These are phyloP conservation scores for Sphaerodactylus townsendi DNA, from an alignment of 2,113 vertebrate species.

Conservation along the genomic window DNA sequence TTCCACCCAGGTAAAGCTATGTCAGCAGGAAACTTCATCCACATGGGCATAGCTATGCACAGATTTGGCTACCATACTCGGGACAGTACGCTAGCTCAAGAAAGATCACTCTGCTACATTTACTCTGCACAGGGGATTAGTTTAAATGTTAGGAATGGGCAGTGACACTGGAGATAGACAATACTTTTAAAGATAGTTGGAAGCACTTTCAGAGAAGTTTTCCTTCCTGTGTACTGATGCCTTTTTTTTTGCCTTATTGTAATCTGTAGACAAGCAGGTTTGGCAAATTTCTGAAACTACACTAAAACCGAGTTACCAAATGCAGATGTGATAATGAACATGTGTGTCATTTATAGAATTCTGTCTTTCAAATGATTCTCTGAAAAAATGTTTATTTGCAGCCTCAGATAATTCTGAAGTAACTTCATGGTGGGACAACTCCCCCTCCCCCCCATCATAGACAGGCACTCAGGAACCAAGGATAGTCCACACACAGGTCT, in stretches of 20 bases:
- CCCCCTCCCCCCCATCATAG: no score
- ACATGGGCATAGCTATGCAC: no score
- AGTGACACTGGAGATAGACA: background rate
- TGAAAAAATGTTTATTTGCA: background rate
- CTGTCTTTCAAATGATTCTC: background rate
- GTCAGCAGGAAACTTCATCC: background rate
- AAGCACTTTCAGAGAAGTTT: background rate
- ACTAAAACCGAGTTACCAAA: background rate
- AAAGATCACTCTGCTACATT: background rate
- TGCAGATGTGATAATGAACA: accelerated
- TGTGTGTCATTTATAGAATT: background rate
- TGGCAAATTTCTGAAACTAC: background rate
- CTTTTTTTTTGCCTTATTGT: background rate
- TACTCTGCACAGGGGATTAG: background rate
- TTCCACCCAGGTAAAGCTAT: background rate
- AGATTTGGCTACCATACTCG: background rate
- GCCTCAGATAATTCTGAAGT: background rate
- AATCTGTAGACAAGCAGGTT: background rate
- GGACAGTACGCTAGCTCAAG: background rate
- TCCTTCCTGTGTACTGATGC: background rate
- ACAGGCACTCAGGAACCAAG: no score
- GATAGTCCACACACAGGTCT: no score
- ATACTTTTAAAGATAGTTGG: background rate
- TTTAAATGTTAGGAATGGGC: background rate
- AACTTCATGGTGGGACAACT: no score